Base-by-base conservation (phyloP, 2,888 invertebrate genomes). In the Orchesella flavescens region DNA sequence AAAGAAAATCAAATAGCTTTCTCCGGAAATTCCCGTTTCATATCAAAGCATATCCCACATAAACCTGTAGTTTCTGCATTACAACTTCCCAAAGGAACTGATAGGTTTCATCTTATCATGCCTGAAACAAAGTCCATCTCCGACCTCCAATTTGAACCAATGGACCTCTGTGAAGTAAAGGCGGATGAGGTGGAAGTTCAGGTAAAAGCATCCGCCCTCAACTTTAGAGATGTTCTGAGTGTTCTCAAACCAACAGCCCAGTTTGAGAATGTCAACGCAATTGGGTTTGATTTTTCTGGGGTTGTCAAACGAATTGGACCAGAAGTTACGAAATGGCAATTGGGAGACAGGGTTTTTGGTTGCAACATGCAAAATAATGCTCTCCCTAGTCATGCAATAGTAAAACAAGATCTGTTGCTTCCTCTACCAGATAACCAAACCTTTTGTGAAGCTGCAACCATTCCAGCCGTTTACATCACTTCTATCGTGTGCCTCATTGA, bases 271-370 rank as follows among this genome's bases (percentile, higher is more conserved):
- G 21, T 49, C 24, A 74, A 76, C 63, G 24, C 66, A 1, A 46
- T 84, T 7, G 84, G 81, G 15, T 13, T 63, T 7, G 84, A 84
- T 43, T 81, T 49, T 10, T 19, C 68, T 15, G 68, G 68, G 2
- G 63, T 81, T 4, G 73, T 84, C 5, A 19, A n/a, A 1, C 12
- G n/a, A 49, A 49, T 68, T 10, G 68, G 68, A 2, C 21, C 5
- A 15, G 1, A 44, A 5, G 66, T 66, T 2, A 19, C 3, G 10
- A 53, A 53, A n/a, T 53, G 2, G 2, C n/a, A 43, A 1, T 3
- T 53, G 53, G 53, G 53, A 17, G 53, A 53, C 10, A 2, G 34
- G 7, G 34, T 34, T 2, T 4, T 2, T 34, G 34, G 34, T 4
- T 34, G 34, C 34, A 53, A 53, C 53, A 17, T 9, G 2, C 4